Evolutionary conservation across 2,888 invertebrate genomes (phyloP).

Genomic region (Cecidostiba fungosa): DNA sequence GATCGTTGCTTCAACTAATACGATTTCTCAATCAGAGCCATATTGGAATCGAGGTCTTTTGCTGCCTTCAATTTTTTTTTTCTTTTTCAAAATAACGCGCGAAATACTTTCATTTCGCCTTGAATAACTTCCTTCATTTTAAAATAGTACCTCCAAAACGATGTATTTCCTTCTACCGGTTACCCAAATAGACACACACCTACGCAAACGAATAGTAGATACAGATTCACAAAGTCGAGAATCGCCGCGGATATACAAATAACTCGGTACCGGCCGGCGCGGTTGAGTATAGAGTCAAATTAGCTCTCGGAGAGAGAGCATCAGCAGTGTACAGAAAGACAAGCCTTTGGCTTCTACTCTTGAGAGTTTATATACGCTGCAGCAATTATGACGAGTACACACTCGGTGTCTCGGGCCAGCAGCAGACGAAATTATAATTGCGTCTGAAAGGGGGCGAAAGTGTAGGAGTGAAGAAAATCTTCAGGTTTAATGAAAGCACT

Average conservation of each 20-base stretch:
- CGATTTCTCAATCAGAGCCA: constrained; percentile 1
- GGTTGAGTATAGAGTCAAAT: neutral
- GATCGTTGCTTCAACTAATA: neutral
- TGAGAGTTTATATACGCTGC: neutral
- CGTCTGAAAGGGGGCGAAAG: constrained; percentile 64
- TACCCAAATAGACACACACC: neutral
- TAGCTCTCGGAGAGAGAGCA: no score
- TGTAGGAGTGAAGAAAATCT: constrained; percentile 63
- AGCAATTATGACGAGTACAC: constrained; percentile 63
- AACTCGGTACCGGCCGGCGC: neutral
- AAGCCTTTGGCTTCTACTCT: neutral
- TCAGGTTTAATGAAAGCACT: constrained; percentile 40
- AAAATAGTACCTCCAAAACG: neutral
- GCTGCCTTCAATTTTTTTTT: neutral
- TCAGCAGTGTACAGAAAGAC: no score
- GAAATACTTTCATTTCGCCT: neutral
- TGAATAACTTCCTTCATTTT: neutral
- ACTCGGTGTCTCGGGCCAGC: constrained; percentile 60
- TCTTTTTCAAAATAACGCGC: no score
- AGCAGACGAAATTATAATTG: constrained; percentile 68
- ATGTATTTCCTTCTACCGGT: neutral
- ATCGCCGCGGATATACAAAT: neutral
- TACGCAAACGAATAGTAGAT: neutral
- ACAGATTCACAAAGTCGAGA: neutral
- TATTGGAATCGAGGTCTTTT: neutral